These are phyloP conservation scores for Eurystomus gularis DNA, from an alignment of 2,113 vertebrate species.

Conservation along the genomic window DNA sequence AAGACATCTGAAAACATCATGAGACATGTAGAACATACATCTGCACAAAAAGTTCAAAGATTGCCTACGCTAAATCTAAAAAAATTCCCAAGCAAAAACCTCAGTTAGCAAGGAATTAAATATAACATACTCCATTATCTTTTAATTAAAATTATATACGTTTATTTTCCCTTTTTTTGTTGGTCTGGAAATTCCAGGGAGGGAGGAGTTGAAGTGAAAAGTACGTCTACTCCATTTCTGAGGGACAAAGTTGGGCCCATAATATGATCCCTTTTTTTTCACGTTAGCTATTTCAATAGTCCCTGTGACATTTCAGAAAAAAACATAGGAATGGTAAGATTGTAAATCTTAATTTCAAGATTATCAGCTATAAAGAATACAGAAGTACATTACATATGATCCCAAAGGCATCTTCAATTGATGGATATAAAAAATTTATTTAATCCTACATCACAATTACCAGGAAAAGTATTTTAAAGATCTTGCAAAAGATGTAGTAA, in stretches of 20 bases:
- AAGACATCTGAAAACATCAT: not conserved
- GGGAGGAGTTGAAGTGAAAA: not conserved
- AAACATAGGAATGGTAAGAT: not conserved
- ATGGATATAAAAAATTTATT: not conserved
- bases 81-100: not conserved
- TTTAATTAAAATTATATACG: not conserved
- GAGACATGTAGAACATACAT: rapidly evolving
- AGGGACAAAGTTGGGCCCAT: not conserved
- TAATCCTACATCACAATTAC: not conserved
- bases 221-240: not conserved
- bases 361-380: not conserved
- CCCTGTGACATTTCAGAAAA: not conserved
- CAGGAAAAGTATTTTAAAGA: not conserved
- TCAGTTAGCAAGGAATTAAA: not conserved
- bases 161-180: rapidly evolving
- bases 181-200: not conserved
- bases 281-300: not conserved
- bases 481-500: not conserved
- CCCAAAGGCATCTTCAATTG: not conserved
- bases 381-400: not conserved
- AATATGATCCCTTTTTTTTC: not conserved
- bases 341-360: not conserved
- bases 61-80: not conserved
- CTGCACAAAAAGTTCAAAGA: not conserved
- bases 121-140: not conserved